Evolutionary conservation across 2,888 invertebrate genomes (phyloP), one percentile per base, ranked within the genome.

Genomic region (Drosophila kokeensis): DNA sequence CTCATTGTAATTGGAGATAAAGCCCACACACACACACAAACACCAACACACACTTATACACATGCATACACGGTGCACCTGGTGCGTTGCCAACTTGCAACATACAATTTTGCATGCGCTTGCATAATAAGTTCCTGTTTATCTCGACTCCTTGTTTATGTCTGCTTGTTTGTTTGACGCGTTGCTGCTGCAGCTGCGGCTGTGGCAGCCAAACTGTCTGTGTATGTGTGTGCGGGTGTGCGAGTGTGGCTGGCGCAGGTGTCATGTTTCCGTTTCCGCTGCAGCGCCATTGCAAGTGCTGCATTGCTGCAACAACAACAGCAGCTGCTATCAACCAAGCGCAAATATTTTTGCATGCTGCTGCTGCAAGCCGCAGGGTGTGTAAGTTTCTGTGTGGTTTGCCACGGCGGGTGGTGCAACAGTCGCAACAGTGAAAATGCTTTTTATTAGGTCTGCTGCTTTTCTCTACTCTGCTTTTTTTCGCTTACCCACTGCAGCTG

Each of bases 71-170:
- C 27, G 21, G 40, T 21, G 45, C 21, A 45, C 15, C 45, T 45
- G 21, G 21, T 45, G 45, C 42, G 10, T 11, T 40, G 40, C 42
- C 11, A 42, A 30, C 55, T 42, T 62, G 60, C 68, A 64, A 54
- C 73, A 58, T 67, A 66, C 71, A 57, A 45, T 62, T 60, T 76
- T 73, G 82, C 86, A 89, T 86, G 86, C 74, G 75, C 70, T 85
- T 86, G 86, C 86, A 86, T 86, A 86, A 86, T 87, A 86, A 82
- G 89, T 86, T 86, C 81, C 86, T 87, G 89, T 86, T 86, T 89
- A 89, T 87, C 87, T 81, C 71, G 67, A 73, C 74, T 82, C 85
- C 67, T 79, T 74, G 73, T 86, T 77, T 70, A 58, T 65, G 79
- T 74, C 55, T 76, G 76, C 76, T 79, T 83, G 86, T 69, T 82